Evolutionary conservation across 1,140 invertebrate genomes (phyloP).

Genomic region (Phenacoccus solenopsis): DNA sequence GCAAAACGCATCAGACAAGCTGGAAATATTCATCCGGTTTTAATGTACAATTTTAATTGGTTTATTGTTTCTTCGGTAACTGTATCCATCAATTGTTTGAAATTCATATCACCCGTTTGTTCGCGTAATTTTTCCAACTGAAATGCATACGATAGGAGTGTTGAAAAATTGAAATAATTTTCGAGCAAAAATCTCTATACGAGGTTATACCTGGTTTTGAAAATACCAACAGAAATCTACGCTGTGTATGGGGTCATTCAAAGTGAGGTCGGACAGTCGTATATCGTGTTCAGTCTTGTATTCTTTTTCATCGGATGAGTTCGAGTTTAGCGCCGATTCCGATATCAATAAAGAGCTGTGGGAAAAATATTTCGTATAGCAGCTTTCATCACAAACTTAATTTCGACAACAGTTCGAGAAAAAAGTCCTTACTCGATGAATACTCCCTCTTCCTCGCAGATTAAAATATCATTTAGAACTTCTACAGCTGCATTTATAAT

Average conservation of each 20-base stretch:
- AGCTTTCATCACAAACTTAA: too few relatives aligned
- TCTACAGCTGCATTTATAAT: slow-evolving; percentile 68
- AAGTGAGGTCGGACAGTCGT: not conserved
- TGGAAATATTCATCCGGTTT: not conserved
- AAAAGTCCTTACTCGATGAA: slow-evolving; percentile 49
- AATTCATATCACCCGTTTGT: not conserved
- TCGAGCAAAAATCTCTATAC: not conserved
- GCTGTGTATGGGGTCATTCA: not conserved
- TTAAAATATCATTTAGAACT: slow-evolving; percentile 73
- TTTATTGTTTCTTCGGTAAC: not conserved
- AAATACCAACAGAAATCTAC: slow-evolving; percentile 9
- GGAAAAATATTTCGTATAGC: not conserved
- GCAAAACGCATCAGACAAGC: not conserved
- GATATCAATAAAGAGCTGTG: not conserved
- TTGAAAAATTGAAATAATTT: not conserved
- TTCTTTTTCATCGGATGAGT: not conserved
- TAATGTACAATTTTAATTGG: not conserved
- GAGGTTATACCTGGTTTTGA: not conserved
- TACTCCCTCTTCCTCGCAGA: slow-evolving; percentile 50
- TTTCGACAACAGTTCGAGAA: too few relatives aligned
- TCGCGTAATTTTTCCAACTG: slow-evolving; percentile 11
- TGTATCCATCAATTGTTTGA: slow-evolving; percentile 6
- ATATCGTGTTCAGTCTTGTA: not conserved
- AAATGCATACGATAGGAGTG: not conserved
- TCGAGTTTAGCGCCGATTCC: not conserved